Percentiles rank a stretch among this genome's conserved stretches.
Conservation (phyloP, 2,797 vertebrate genomes). For the Galaxias olidus region DNA sequence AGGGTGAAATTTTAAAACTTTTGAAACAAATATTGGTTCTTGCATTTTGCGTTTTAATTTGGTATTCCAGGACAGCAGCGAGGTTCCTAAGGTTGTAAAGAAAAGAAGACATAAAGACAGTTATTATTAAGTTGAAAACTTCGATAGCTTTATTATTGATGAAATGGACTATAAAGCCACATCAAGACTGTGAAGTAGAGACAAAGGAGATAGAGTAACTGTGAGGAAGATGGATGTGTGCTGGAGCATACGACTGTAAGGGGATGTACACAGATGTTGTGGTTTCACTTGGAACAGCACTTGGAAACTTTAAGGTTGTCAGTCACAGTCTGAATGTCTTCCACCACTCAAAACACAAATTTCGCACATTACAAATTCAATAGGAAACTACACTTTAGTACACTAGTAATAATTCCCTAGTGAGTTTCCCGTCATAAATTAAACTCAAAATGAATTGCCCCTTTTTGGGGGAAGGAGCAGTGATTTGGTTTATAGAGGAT, state of each 20-base stretch:
- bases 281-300: constrained; percentile 34
- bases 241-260: constrained; percentile 26
- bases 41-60: too few species aligned
- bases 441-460: constrained; percentile 51
- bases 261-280: constrained; percentile 50
- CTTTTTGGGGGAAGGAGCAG: too few species aligned
- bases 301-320: constrained; percentile 34
- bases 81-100: background rate
- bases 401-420: constrained; percentile 47
- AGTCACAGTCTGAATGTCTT: constrained; percentile 30
- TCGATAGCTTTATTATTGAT: constrained; percentile 3
- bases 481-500: constrained; percentile 65
- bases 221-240: constrained; percentile 6
- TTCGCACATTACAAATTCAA: constrained; percentile 28
- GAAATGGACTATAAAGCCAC: background rate
- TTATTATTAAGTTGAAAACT: background rate
- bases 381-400: constrained; percentile 45
- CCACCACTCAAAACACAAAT: constrained; percentile 24
- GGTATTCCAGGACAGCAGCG: too few species aligned
- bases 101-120: background rate
- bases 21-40: too few species aligned
- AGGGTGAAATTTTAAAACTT: too few species aligned
- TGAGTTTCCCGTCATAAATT: constrained; percentile 46
- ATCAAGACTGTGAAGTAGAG: background rate
- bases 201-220: background rate